Conservation (phyloP, 1,140 invertebrate genomes). For the Acyrthosiphon pisum region DNA sequence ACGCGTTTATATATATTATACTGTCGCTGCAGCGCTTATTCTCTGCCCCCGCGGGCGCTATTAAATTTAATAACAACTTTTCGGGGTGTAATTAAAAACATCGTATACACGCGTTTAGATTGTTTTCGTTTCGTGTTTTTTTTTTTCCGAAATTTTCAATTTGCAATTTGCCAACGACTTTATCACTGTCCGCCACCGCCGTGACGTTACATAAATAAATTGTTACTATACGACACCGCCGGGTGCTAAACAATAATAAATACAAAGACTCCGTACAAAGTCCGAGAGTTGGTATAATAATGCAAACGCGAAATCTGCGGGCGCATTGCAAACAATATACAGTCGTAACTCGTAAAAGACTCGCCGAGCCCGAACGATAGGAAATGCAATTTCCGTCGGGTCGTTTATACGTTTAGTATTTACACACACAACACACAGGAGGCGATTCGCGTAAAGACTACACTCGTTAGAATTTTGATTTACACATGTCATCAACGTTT, state of each 20-base stretch:
- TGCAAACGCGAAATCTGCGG: neutral
- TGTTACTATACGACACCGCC: neutral
- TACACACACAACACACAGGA: no score
- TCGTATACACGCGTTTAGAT: neutral
- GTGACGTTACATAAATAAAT: neutral
- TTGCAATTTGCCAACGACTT: neutral
- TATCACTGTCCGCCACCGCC: neutral
- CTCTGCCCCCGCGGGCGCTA: neutral
- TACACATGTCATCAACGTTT: neutral
- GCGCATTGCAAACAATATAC: neutral
- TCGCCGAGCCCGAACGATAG: neutral
- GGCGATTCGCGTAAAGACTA: neutral
- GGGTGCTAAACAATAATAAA: neutral
- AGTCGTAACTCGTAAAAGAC: neutral
- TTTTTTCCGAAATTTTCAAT: neutral
- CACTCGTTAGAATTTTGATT: neutral
- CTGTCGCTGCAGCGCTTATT: neutral
- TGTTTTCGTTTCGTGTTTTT: neutral
- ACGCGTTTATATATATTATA: neutral
- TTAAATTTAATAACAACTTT: constrained; percentile 33
- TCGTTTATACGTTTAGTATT: neutral
- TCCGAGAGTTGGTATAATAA: neutral
- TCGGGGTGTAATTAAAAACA: neutral
- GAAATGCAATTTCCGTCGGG: neutral
- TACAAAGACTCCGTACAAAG: neutral